Base-by-base conservation (phyloP, 2,113 vertebrate species). In the Clarias gariepinus region DNA sequence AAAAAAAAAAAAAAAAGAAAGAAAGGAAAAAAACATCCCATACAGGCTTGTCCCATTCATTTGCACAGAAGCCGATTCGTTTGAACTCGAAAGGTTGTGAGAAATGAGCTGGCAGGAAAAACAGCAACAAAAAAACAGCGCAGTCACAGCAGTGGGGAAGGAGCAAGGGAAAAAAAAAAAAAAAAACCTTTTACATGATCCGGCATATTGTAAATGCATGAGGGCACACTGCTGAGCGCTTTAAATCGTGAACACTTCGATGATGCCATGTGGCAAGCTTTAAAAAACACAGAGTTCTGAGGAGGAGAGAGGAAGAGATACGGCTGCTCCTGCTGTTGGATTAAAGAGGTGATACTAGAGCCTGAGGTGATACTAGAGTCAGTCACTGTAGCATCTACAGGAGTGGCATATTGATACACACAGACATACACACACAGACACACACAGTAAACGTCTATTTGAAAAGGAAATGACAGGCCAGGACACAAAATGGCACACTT, bases 341-440 rank as follows among this genome's bases (percentile, higher is more conserved):
- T 85, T 79, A 85, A 85, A 85, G 84, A 79, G 64, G 74, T 79
- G n/a, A n/a, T n/a, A n/a, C n/a, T n/a, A n/a, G n/a, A n/a, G 84
- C 84, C 84, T 79, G 84, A 79, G 84, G 84, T 85, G 84, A 85
- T 68, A 57, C 74, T 79, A 79, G 33, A 85, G 71, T 79, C 84
- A 85, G 84, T 68, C 74, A 79, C 84, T 85, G 84, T 79, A 85
- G 84, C 84, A 85, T 64, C 78, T 81, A 71, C 85, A 86, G 36
- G 61, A 79, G 41, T 30, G 69, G 61, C 60, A 68, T 74, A 33
- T 30, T 63, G 73, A 61, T 53, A 78, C 1, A 64, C 10, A 68
- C 85, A 81, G 47, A 68, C 76, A 68, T n/a, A 41, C 64, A 55
- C 21, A 77, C 66, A 69, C 81, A 82, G 63, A 81, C 76, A 81